Evolutionary conservation across 1,140 invertebrate species (phyloP), one percentile per base, ranked within the genome.

Genomic region (Druon quercuslanigerum): DNA sequence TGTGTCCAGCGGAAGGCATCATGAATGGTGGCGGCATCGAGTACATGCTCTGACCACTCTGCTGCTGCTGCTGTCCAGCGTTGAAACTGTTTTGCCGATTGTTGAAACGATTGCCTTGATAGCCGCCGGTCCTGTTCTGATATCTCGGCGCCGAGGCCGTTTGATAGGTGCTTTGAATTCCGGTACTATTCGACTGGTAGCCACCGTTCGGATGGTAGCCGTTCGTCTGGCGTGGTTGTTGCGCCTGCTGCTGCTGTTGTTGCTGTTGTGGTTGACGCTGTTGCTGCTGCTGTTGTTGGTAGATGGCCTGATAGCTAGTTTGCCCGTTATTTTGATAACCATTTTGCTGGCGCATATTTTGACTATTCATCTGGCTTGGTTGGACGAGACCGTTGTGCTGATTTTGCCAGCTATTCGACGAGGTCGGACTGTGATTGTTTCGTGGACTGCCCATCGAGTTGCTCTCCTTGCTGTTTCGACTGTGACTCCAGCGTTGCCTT

Each of bases 401-500:
- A 72, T 82, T 87, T 12, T 87, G 86, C 88, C 90, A 90, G 66
- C 80, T 89, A 40, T 83, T 91, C 17, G 86, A 85, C 17, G 86
- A 85, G 17, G 88, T 91, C 6, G 88, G 90, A 81, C 92, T 92
- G 17, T 87, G 82, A 71, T 87, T 90, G 19, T 85, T 89, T 50
- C 88, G 85, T 0, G 89, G 89, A 80, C 89, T 92, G 19, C 88
- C 89, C 8, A 78, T 85, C 0, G 86, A 85, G 40, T 25, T 66
- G 0, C 81, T 88, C 51, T 92, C 92, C 51, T 91, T 91, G 17
- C 52, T 84, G 46, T 88, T 89, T 0, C 84, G 85, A 25, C 89
- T 89, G 3, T 92, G 89, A 51, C 91, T 92, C 92, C 93, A 93
- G 51, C 92, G 90, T 71, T 92, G 92, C 8, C 92, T 87, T 13